Conservation (phyloP, 2,797 vertebrate species). For the Clarias laeviceps region DNA sequence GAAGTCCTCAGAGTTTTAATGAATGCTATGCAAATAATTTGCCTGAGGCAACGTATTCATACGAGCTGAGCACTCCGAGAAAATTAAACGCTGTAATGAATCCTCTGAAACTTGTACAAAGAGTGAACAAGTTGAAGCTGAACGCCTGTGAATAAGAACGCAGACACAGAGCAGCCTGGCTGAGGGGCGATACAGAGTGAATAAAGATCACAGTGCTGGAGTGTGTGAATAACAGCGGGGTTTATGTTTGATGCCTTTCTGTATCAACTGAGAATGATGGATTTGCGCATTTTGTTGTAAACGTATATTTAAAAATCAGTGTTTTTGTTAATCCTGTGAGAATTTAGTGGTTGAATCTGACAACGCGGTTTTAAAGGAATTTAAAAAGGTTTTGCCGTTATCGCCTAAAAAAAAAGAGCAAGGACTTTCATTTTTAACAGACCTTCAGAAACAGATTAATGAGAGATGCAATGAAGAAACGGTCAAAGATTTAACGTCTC, state of each 20-base stretch:
- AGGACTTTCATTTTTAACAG: neutral
- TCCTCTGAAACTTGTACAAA: neutral
- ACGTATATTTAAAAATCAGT: neutral
- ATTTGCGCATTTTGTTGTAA: neutral
- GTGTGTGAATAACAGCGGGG: neutral
- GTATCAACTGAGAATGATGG: neutral
- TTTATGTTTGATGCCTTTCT: neutral
- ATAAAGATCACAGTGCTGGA: neutral
- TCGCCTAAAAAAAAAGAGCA: neutral
- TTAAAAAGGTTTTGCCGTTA: neutral
- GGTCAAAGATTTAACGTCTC: neutral
- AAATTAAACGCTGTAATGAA: neutral
- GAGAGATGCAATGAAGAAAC: neutral
- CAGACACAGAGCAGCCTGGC: neutral
- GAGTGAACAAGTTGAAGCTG: neutral
- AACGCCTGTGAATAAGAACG: neutral
- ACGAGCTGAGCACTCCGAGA: neutral
- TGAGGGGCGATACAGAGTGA: neutral
- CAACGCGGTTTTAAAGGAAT: neutral
- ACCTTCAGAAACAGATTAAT: neutral
- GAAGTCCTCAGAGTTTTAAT: neutral
- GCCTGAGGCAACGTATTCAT: neutral
- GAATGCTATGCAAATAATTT: constrained; percentile 8
- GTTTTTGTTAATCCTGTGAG: neutral
- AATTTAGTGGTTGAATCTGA: neutral